Conservation (phyloP, 2,113 vertebrate species). For the Corvus cornix region DNA sequence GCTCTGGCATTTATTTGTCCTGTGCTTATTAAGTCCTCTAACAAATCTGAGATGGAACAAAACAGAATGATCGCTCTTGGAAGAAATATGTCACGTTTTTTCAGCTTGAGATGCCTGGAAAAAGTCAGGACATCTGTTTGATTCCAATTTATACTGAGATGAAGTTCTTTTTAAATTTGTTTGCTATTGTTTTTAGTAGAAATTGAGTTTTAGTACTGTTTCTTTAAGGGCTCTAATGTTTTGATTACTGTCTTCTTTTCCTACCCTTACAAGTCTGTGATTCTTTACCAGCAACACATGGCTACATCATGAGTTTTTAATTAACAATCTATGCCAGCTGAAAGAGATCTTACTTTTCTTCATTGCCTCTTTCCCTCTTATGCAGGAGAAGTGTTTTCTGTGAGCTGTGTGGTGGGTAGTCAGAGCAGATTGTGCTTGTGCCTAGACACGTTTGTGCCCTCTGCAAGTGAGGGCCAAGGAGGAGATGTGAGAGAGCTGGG, state of each 20-base stretch:
- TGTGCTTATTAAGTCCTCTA: neutral
- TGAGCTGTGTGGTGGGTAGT: no score
- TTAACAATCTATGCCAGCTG: neutral
- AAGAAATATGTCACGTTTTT: neutral
- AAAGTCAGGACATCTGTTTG: neutral
- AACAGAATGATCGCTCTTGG: neutral
- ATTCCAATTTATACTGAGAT: neutral
- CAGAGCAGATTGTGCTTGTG: neutral
- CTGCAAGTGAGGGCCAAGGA: accelerated
- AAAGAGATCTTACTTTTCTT: neutral
- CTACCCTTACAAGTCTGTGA: no score
- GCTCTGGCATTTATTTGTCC: neutral
- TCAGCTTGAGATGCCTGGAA: neutral
- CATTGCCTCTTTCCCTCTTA: neutral
- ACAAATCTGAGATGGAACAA: neutral
- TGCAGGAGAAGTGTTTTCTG: accelerated
- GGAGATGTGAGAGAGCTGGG: neutral
- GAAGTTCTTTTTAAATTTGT: neutral
- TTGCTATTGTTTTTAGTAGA: neutral
- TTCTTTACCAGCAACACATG: neutral
- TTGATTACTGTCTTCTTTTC: neutral
- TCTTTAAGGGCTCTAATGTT: neutral
- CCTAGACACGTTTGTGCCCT: accelerated
- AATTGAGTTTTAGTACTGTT: neutral
- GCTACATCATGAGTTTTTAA: neutral